Evolutionary conservation across 2,797 vertebrate species (phyloP), one percentile per base, ranked within the genome.

Genomic region (Odontamblyopus rebecca): DNA sequence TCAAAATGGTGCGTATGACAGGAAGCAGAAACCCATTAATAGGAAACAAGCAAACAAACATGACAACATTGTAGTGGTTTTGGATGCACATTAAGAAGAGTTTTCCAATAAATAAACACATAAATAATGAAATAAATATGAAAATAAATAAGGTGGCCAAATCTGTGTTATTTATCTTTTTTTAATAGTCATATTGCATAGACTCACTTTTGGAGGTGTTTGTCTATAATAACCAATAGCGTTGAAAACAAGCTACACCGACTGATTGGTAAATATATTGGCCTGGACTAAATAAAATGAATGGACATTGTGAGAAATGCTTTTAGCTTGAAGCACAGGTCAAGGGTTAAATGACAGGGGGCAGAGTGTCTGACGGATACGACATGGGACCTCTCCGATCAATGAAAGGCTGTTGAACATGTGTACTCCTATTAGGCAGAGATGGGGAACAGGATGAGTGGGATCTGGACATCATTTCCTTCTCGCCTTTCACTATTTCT

Each of bases 291-390:
- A 93, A 89, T 75, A 71, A 84, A 86, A 73, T 84, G 86, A 90
- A 92, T 92, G 90, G 88, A 89, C 85, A 88, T 35, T 91, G 90
- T 89, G 91, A 91, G 90, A 87, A 85, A 89, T 91, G 93, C 89
- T 87, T 92, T 87, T 87, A 85, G 72, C 76, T 69, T 74, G 84
- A 82, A 88, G 85, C 86, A 89, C 79, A 89, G 93, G 93, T 93
- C 93, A 93, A 85, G 86, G 94, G 95, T 95, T 94, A 95, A 95
- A 94, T 94, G 93, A 86, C 88, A 89, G 88, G 93, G 94, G 94
- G 93, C 94, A 94, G 78, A 91, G 82, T 66, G 82, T 78, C 81
- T 82, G 80, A 73, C 83, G 80, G 80, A 79, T 78, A 67, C 67
- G 84, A 78, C 77, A 44, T 71, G 80, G 85, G 86, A 87, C 76